phyloP scores from a whole-genome alignment of 2,113 vertebrate genomes.

The Hylia prasina region DNA sequence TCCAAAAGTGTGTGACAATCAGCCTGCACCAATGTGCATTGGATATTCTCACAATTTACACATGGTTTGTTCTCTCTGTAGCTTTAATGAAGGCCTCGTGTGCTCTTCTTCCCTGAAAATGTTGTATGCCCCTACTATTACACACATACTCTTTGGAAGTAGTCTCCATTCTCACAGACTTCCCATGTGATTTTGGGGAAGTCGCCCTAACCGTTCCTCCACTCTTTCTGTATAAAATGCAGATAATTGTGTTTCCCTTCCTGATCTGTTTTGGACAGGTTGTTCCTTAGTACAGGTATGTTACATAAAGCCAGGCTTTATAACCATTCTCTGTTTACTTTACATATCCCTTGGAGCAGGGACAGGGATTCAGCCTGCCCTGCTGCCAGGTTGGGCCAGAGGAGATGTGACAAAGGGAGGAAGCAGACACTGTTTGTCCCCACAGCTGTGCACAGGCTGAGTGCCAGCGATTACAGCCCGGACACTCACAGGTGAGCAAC shows the following conservation, averaged over 20 bases:
- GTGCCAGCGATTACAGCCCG: not conserved
- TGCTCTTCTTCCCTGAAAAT: not conserved
- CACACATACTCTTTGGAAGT: not conserved
- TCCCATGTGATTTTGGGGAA: not conserved
- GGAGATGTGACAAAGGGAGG: not conserved
- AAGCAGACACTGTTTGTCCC: not conserved
- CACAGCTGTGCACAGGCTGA: not conserved
- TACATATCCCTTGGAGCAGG: not conserved
- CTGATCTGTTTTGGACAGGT: not conserved
- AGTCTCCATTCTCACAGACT: not conserved
- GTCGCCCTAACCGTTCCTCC: not conserved
- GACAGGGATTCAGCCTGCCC: not conserved
- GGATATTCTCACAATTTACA: not conserved
- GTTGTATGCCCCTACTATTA: not conserved
- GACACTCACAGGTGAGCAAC: not conserved
- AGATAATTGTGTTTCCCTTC: not conserved
- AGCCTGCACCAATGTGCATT: accelerated
- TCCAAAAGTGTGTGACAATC: not conserved
- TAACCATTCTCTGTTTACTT: not conserved
- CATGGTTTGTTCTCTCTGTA: not conserved
- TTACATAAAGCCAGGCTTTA: not conserved
- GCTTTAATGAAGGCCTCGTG: accelerated
- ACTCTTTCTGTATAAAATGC: not conserved
- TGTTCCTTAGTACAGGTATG: not conserved
- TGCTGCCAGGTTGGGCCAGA: not conserved